Evolutionary conservation across 2,888 invertebrate species (phyloP).

Genomic region (Auanema freiburgensis): DNA sequence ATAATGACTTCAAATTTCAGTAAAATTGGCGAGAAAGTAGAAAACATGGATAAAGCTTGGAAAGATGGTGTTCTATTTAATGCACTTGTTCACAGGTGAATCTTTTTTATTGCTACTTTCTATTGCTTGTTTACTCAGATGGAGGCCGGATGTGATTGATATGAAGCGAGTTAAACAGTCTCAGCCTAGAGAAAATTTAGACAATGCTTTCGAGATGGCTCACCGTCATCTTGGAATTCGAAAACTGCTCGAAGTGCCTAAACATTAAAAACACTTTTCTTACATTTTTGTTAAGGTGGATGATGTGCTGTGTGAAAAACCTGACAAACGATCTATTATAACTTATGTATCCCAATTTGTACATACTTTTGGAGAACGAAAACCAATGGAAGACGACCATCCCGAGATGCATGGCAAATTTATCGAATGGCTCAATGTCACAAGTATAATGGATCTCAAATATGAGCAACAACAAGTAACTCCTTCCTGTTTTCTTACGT

Average conservation of each 20-base stretch:
- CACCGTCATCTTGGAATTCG: conserved; percentile 58
- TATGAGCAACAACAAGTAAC: conserved; percentile 27
- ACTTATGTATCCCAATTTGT: conserved; percentile 64
- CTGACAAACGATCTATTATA: conserved; percentile 63
- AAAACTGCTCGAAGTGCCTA: conserved; percentile 30
- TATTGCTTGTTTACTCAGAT: too few relatives aligned
- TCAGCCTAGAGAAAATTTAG: conserved; percentile 57
- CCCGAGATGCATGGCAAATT: conserved; percentile 39
- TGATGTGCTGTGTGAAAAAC: conserved; percentile 60
- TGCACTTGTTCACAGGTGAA: conserved; percentile 54
- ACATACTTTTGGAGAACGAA: conserved; percentile 44
- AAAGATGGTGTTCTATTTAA: conserved; percentile 62
- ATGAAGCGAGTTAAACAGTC: conserved; percentile 48
- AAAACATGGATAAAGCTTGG: conserved; percentile 63
- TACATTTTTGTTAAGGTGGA: conserved; percentile 44
- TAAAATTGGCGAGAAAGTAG: conserved; percentile 39
- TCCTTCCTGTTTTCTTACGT: neutral
- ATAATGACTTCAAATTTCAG: conserved; percentile 1
- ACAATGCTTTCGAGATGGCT: conserved; percentile 61
- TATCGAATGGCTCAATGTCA: conserved; percentile 42
- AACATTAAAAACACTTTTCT: neutral
- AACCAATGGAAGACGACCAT: conserved; percentile 33
- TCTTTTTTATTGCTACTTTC: neutral
- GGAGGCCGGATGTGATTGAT: conserved; percentile 61
- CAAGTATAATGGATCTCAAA: conserved; percentile 27